phyloP scores from a whole-genome alignment of 2,888 invertebrate species.

The Acanthoscelides obtectus region DNA sequence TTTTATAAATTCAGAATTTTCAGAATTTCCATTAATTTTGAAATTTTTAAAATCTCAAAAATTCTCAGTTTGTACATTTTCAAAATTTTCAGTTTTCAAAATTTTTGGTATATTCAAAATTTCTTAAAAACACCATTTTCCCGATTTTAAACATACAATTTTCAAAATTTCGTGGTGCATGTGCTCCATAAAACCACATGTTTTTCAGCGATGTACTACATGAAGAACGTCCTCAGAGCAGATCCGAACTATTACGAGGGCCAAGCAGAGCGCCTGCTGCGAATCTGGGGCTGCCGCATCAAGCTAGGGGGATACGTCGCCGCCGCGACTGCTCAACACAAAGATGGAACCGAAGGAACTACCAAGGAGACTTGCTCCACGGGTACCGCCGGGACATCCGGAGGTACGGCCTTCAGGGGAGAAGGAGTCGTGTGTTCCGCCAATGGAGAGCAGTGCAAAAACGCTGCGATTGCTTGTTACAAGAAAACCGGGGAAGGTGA shows the following conservation, averaged over 20 bases:
- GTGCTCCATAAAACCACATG: too few species aligned
- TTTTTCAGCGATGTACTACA: slow-evolving; percentile 47
- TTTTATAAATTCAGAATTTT: too few species aligned
- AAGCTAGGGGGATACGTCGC: slow-evolving; percentile 35
- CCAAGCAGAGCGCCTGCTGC: slow-evolving; percentile 49
- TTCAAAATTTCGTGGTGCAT: too few species aligned
- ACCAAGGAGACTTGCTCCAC: slow-evolving; percentile 20
- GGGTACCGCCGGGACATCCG: not conserved
- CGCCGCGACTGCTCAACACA: slow-evolving; percentile 20
- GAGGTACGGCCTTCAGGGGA: slow-evolving; percentile 30
- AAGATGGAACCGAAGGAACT: slow-evolving; percentile 24
- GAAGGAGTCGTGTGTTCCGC: slow-evolving; percentile 43
- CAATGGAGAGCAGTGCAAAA: slow-evolving; percentile 42
- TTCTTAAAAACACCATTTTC: too few species aligned
- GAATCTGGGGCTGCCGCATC: slow-evolving; percentile 53
- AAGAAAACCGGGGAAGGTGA: slow-evolving; percentile 28
- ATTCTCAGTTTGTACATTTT: too few species aligned
- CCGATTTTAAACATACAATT: too few species aligned
- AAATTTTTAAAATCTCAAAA: too few species aligned
- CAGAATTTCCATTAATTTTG: too few species aligned
- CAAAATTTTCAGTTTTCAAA: too few species aligned
- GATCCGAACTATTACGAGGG: slow-evolving; percentile 52
- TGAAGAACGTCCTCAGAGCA: slow-evolving; percentile 57
- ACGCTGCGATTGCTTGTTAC: slow-evolving; percentile 41
- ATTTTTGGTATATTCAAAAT: too few species aligned